Evolutionary conservation across 2,113 vertebrate genomes (phyloP).

Genomic region (Dermatemys mawii): DNA sequence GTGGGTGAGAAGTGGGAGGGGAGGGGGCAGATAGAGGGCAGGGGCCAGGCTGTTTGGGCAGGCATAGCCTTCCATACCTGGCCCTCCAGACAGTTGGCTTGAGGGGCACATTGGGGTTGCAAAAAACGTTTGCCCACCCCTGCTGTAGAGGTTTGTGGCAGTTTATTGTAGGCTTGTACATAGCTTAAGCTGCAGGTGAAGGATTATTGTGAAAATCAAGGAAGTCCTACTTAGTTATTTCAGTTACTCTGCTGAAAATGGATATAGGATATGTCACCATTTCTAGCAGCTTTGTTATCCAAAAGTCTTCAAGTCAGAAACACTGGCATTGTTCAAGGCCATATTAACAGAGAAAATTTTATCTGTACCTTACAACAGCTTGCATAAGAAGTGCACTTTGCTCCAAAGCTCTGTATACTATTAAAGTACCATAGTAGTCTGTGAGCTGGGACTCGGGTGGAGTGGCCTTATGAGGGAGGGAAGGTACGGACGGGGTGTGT

Average conservation of each 20-base stretch:
- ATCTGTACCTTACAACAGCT: not conserved
- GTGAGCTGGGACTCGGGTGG: not conserved
- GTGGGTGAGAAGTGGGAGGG: too few relatives aligned
- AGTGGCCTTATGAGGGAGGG: not conserved
- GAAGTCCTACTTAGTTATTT: not conserved
- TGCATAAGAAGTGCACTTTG: not conserved
- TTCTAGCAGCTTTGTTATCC: too few relatives aligned
- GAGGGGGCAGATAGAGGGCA: too few relatives aligned
- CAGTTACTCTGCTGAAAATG: not conserved
- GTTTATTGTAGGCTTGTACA: not conserved
- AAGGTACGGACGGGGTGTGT: too few relatives aligned
- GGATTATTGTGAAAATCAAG: not conserved
- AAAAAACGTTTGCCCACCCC: too few relatives aligned
- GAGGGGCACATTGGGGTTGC: too few relatives aligned
- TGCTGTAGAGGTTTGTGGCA: not conserved
- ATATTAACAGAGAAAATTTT: not conserved
- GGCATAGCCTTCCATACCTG: too few relatives aligned
- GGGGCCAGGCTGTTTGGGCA: too few relatives aligned
- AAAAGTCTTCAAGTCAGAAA: not conserved
- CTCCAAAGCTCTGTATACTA: not conserved
- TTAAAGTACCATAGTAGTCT: not conserved
- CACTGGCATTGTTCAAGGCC: not conserved
- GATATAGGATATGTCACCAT: too few relatives aligned
- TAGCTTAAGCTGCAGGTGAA: not conserved
- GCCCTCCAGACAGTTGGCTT: too few relatives aligned